phyloP scores from a whole-genome alignment of 2,797 vertebrate species.

The Fundulus diaphanus region DNA sequence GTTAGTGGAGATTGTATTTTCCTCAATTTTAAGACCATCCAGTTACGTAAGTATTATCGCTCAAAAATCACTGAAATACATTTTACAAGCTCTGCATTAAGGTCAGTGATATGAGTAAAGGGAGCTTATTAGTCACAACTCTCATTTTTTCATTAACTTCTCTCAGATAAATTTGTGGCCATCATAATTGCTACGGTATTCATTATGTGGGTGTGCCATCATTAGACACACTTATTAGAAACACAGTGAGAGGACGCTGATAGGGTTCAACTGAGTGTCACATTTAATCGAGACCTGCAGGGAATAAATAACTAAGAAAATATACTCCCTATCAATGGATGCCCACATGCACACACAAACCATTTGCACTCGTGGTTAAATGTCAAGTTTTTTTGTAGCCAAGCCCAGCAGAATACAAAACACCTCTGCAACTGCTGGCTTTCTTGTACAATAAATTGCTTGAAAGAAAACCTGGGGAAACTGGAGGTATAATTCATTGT shows the following conservation, averaged over 20 bases:
- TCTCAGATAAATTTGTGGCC: slow-evolving; percentile 53
- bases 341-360: slow-evolving; percentile 1
- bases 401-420: slow-evolving; percentile 16
- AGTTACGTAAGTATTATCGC: neutral
- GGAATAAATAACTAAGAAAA: slow-evolving; percentile 42
- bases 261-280: slow-evolving; percentile 57
- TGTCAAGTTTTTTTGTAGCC: slow-evolving; percentile 10
- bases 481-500: neutral
- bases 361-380: slow-evolving; percentile 1
- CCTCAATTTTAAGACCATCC: neutral
- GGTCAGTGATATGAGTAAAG: slow-evolving; percentile 10
- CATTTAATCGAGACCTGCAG: slow-evolving; percentile 42
- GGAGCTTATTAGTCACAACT: slow-evolving; percentile 32
- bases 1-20: neutral
- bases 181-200: slow-evolving; percentile 58
- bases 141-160: slow-evolving; percentile 58
- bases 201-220: slow-evolving; percentile 52
- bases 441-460: neutral
- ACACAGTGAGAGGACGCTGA: slow-evolving; percentile 21
- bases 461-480: slow-evolving; percentile 9
- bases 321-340: slow-evolving; percentile 22
- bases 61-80: neutral
- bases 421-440: neutral
- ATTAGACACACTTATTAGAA: slow-evolving; percentile 43
- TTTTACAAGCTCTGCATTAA: neutral